These are phyloP conservation scores for Puntigrus tetrazona DNA, from an alignment of 2,113 vertebrate species.

Conservation along the genomic window DNA sequence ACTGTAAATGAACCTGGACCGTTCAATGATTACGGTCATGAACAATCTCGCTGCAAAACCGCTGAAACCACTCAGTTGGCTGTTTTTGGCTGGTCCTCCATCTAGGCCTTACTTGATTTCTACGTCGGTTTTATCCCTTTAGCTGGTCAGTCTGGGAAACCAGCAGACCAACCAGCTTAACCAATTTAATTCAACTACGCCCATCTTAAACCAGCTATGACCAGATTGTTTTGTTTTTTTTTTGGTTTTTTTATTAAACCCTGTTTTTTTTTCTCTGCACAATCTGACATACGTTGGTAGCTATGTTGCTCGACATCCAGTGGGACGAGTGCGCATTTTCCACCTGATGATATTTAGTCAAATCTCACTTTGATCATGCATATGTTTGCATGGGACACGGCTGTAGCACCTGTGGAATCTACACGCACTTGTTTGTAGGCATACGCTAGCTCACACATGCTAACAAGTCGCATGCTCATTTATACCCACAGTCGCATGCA, in stretches of 20 bases:
- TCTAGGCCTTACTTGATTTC: not conserved
- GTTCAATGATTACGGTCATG: too few relatives aligned
- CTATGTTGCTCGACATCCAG: not conserved
- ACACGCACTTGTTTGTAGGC: not conserved
- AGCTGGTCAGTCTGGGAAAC: too few relatives aligned
- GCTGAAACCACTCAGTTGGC: too few relatives aligned
- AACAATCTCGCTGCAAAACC: too few relatives aligned
- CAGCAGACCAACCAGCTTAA: too few relatives aligned
- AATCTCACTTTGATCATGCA: not conserved
- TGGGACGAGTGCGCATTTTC: not conserved
- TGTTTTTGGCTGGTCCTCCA: too few relatives aligned
- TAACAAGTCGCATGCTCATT: slow-evolving; percentile 27
- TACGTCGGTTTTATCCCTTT: not conserved
- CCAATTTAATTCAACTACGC: too few relatives aligned
- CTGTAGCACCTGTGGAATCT: not conserved
- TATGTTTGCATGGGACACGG: not conserved
- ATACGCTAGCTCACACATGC: not conserved
- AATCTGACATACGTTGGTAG: not conserved
- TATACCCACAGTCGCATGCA: slow-evolving; percentile 47
- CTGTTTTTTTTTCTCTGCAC: too few relatives aligned
- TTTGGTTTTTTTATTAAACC: too few relatives aligned
- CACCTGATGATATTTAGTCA: slow-evolving; percentile 21
- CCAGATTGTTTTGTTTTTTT: too few relatives aligned
- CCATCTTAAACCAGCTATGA: too few relatives aligned
- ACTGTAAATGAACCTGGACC: too few relatives aligned